These are phyloP conservation scores for Caenorhabditis plicata DNA, from an alignment of 2,888 invertebrate species.

Conservation along the genomic window DNA sequence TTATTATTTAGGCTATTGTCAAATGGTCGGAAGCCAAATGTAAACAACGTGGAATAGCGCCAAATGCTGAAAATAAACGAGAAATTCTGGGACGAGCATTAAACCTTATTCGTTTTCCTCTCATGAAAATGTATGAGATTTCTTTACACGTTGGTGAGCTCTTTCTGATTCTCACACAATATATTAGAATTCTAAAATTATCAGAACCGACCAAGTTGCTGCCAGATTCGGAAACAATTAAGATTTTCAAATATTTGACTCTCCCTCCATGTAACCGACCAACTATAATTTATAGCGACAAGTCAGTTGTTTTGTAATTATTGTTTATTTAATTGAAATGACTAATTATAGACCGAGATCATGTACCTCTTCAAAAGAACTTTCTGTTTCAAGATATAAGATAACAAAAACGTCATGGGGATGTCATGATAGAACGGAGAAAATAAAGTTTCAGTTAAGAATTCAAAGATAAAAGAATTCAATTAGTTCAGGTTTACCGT, in stretches of 20 bases:
- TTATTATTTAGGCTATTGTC: constrained; percentile 42
- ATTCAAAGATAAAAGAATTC: too few relatives aligned
- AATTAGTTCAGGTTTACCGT: constrained; percentile 77
- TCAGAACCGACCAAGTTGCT: constrained; percentile 74
- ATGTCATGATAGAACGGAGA: constrained; percentile 80
- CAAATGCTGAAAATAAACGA: constrained; percentile 75
- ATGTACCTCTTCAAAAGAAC: constrained; percentile 32
- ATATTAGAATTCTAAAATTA: constrained; percentile 2
- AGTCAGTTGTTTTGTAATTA: neutral
- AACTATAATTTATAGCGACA: constrained; percentile 71
- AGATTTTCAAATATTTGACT: constrained; percentile 71
- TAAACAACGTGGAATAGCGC: constrained; percentile 73
- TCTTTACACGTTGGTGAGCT: constrained; percentile 70
- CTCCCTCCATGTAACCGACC: constrained; percentile 77
- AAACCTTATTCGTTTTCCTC: constrained; percentile 77
- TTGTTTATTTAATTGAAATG: neutral
- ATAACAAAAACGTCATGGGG: constrained; percentile 82
- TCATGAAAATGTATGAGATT: constrained; percentile 84
- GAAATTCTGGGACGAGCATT: constrained; percentile 76
- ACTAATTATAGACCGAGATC: constrained; percentile 22
- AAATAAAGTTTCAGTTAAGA: too few relatives aligned
- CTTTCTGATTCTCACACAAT: too few relatives aligned
- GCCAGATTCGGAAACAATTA: constrained; percentile 78
- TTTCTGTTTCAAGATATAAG: constrained; percentile 71
- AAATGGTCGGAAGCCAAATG: constrained; percentile 72